Evolutionary conservation across 2,113 vertebrate genomes (phyloP).

Genomic region (Chamaetylas fuelleborni): DNA sequence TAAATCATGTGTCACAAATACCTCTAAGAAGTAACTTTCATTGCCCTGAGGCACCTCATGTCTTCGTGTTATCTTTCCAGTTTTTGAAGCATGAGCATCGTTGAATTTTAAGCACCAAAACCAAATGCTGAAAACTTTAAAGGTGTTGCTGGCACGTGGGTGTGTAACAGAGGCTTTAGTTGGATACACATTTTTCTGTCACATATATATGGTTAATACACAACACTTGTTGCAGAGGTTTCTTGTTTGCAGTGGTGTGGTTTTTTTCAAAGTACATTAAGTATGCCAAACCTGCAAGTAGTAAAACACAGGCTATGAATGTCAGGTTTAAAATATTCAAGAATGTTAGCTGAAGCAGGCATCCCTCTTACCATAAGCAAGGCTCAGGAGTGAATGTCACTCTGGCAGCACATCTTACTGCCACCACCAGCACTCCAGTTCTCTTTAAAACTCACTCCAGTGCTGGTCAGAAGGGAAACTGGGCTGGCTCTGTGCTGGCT

Average conservation of each 20-base stretch:
- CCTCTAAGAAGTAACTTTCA: neutral
- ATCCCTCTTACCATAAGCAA: neutral
- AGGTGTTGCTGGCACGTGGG: neutral
- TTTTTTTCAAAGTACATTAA: neutral
- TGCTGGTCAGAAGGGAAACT: neutral
- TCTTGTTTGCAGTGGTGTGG: neutral
- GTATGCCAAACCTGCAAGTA: neutral
- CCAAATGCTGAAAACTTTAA: neutral
- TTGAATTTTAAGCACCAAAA: neutral
- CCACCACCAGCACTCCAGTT: neutral
- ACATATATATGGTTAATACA: neutral
- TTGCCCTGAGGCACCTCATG: neutral
- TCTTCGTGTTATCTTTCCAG: neutral
- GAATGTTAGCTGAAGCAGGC: neutral
- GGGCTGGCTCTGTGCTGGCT: neutral
- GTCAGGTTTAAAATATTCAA: constrained; percentile 6
- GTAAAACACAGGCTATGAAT: neutral
- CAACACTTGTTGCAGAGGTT: neutral
- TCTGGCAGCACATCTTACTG: neutral
- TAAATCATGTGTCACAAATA: constrained; percentile 8
- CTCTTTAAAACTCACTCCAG: neutral
- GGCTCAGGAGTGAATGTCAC: neutral
- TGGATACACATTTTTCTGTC: neutral
- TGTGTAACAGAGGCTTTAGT: neutral
- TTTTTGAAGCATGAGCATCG: neutral